Conservation (phyloP, 2,113 vertebrate genomes). For the Petrocephalus zakoni region DNA sequence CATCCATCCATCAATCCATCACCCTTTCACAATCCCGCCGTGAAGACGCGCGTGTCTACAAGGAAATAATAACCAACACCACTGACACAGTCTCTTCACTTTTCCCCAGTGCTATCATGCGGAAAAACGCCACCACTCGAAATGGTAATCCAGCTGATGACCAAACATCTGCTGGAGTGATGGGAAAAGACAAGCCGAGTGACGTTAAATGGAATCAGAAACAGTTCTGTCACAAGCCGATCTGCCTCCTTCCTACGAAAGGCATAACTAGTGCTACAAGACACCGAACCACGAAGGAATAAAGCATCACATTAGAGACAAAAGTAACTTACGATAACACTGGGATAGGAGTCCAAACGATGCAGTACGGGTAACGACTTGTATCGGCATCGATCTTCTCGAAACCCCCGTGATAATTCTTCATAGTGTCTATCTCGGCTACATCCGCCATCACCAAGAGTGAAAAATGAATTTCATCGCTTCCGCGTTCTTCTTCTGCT, state of each 20-base stretch:
- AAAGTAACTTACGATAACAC: conserved; percentile 79
- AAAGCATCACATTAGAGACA: background rate
- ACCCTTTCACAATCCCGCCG: background rate
- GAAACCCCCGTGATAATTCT: conserved; percentile 63
- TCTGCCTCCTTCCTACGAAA: background rate
- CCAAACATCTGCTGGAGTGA: background rate
- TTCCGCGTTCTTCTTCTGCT: conserved; percentile 28
- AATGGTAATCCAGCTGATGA: background rate
- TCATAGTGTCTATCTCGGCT: conserved; percentile 70
- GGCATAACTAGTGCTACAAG: background rate
- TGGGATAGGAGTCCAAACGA: conserved; percentile 95
- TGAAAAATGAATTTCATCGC: conserved; percentile 49
- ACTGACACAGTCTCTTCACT: background rate
- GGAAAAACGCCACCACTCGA: background rate
- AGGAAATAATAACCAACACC: background rate
- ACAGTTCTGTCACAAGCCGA: background rate
- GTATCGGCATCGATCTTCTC: conserved; percentile 66
- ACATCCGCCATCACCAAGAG: conserved; percentile 85
- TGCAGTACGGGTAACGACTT: conserved; percentile 81
- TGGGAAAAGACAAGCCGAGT: background rate
- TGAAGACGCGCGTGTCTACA: background rate
- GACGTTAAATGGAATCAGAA: background rate
- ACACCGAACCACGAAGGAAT: background rate
- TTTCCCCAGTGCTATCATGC: background rate
- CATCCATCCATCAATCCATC: background rate